These are phyloP conservation scores for Idaea aversata DNA, from an alignment of 2,888 invertebrate species.

Conservation along the genomic window DNA sequence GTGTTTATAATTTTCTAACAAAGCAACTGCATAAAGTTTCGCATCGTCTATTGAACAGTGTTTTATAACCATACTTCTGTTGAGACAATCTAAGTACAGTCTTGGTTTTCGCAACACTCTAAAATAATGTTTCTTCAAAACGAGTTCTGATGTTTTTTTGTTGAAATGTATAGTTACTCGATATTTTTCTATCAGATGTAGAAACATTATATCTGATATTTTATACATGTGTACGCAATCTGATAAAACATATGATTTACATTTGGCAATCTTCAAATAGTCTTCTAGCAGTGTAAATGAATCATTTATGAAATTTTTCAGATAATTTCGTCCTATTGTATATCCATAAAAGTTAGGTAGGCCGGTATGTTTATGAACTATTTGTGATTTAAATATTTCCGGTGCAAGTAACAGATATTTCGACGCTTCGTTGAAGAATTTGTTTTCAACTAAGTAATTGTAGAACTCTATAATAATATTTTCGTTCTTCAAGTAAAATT, in stretches of 20 bases:
- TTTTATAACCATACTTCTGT: slow-evolving; percentile 34
- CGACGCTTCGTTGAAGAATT: slow-evolving; percentile 35
- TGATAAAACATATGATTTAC: too few species aligned
- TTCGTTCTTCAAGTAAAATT: slow-evolving; percentile 39
- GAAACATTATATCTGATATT: slow-evolving; percentile 39
- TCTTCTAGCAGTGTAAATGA: too few species aligned
- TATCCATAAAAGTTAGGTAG: neutral
- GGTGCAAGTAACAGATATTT: slow-evolving; percentile 51
- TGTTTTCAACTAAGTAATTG: slow-evolving; percentile 42
- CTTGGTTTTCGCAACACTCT: slow-evolving; percentile 41
- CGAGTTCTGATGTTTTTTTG: slow-evolving; percentile 40
- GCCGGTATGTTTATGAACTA: slow-evolving; percentile 27
- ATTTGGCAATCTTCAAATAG: too few species aligned
- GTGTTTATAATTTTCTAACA: slow-evolving; percentile 23
- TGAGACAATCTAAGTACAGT: slow-evolving; percentile 43
- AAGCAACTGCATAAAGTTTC: slow-evolving; percentile 35
- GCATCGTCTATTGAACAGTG: slow-evolving; percentile 42
- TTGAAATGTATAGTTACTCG: slow-evolving; percentile 28
- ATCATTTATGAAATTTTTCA: too few species aligned
- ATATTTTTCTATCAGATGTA: slow-evolving; percentile 49
- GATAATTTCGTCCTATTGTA: neutral
- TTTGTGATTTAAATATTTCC: slow-evolving; percentile 44
- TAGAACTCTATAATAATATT: slow-evolving; percentile 43
- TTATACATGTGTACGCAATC: slow-evolving; percentile 18
- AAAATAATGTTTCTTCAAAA: slow-evolving; percentile 47